Conservation (phyloP, 2,113 vertebrate genomes). For the Atherinomorus stipes region DNA sequence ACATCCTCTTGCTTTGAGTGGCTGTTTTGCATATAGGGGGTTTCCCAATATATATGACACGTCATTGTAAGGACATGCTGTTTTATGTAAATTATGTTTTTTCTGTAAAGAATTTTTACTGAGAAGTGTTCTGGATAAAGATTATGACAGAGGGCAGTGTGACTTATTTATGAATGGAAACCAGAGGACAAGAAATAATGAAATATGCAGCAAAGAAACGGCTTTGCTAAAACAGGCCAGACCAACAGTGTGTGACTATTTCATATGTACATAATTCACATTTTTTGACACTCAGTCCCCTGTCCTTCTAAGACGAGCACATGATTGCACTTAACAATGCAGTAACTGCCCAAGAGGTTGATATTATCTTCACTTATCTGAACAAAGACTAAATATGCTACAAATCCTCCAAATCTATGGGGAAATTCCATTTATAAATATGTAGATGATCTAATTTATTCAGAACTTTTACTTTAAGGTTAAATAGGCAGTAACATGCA, state of each 20-base stretch:
- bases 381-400: neutral
- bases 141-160: conserved; percentile 3
- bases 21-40: conserved; percentile 34
- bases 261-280: neutral
- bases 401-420: neutral
- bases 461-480: too few relatives aligned
- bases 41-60: conserved; percentile 42
- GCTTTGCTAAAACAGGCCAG: neutral
- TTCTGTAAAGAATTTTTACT: conserved; percentile 67
- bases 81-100: conserved; percentile 52
- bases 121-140: conserved; percentile 68
- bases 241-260: neutral
- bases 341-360: neutral
- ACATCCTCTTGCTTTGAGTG: conserved; percentile 54
- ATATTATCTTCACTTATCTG: neutral
- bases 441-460: too few relatives aligned
- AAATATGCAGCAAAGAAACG: neutral
- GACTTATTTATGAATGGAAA: conserved; percentile 3
- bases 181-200: neutral
- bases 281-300: neutral
- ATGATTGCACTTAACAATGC: neutral
- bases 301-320: neutral
- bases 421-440: too few relatives aligned
- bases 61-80: conserved; percentile 31
- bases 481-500: too few relatives aligned